These are phyloP conservation scores for Drosophila bipectinata DNA, from an alignment of 1,140 invertebrate genomes.

Conservation along the genomic window DNA sequence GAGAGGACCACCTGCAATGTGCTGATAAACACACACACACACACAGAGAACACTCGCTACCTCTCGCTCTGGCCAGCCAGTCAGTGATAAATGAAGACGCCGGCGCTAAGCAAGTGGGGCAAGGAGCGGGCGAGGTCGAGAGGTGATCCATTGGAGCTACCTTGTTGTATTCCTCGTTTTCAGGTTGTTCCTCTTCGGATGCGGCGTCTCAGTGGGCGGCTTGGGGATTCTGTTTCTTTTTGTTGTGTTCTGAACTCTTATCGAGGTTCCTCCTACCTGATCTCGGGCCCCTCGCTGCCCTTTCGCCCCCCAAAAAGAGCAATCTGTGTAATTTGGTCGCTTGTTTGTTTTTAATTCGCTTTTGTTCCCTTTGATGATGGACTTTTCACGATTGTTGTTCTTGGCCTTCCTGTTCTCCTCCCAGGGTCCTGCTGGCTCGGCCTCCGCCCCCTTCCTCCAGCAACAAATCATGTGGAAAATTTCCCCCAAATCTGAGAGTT, in stretches of 20 bases:
- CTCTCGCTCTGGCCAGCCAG: slow-evolving; percentile 20
- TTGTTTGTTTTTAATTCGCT: slow-evolving; percentile 46
- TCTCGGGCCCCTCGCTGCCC: background rate
- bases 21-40: slow-evolving; percentile 70
- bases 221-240: slow-evolving; percentile 32
- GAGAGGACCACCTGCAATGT: slow-evolving; percentile 75
- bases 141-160: slow-evolving; percentile 38
- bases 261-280: slow-evolving; percentile 36
- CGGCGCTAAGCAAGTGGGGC: slow-evolving; percentile 52
- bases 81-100: slow-evolving; percentile 75
- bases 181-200: slow-evolving; percentile 24
- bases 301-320: slow-evolving; percentile 9
- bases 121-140: background rate
- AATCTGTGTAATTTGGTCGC: slow-evolving; percentile 54
- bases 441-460: slow-evolving; percentile 25
- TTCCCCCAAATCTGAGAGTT: slow-evolving; percentile 4
- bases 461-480: slow-evolving; percentile 65
- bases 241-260: slow-evolving; percentile 37
- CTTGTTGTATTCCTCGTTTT: slow-evolving; percentile 17
- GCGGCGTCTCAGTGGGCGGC: slow-evolving; percentile 46
- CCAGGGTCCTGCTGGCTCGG: slow-evolving; percentile 63
- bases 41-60: slow-evolving; percentile 2
- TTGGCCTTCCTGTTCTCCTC: slow-evolving; percentile 26
- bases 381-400: slow-evolving; percentile 26
- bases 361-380: slow-evolving; percentile 48